These are phyloP conservation scores for Anastrepha ludens DNA, from an alignment of 1,140 invertebrate genomes.

Conservation along the genomic window DNA sequence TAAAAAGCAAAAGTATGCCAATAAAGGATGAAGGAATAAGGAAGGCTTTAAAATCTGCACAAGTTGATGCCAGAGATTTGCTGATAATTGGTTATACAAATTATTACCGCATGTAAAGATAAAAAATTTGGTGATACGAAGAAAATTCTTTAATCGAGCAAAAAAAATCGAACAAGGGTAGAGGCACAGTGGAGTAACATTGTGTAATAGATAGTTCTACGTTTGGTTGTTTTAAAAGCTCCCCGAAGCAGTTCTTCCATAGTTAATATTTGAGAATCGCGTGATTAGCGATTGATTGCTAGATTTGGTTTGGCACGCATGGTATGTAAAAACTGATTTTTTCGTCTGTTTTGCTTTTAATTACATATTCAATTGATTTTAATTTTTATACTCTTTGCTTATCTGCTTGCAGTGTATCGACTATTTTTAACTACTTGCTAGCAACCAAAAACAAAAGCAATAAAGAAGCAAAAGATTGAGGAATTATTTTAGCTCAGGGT, in stretches of 20 bases:
- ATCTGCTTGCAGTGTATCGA: not conserved
- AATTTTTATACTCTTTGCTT: not conserved
- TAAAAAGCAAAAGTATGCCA: not conserved
- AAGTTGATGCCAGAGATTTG: not conserved
- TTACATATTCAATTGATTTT: slow-evolving; percentile 21
- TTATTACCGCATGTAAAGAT: not conserved
- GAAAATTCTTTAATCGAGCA: not conserved
- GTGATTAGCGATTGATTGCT: not conserved
- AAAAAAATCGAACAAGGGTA: not conserved
- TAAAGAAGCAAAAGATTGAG: not conserved
- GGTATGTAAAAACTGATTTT: not conserved
- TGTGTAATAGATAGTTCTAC: slow-evolving; percentile 14
- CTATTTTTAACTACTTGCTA: slow-evolving; percentile 1
- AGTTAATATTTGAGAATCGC: not conserved
- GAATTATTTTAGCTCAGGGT: slow-evolving; percentile 14
- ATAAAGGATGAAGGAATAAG: slow-evolving; percentile 17
- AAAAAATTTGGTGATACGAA: not conserved
- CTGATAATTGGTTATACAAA: not conserved
- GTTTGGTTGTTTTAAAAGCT: not conserved
- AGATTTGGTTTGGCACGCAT: not conserved
- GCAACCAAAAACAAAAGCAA: not conserved
- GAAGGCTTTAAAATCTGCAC: not conserved
- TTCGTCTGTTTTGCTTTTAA: not conserved
- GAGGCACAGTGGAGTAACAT: not conserved
- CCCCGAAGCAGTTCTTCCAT: not conserved